Evolutionary conservation across 2,888 invertebrate species (phyloP), one percentile per base, ranked within the genome.

Genomic region (Megamerina dolium): DNA sequence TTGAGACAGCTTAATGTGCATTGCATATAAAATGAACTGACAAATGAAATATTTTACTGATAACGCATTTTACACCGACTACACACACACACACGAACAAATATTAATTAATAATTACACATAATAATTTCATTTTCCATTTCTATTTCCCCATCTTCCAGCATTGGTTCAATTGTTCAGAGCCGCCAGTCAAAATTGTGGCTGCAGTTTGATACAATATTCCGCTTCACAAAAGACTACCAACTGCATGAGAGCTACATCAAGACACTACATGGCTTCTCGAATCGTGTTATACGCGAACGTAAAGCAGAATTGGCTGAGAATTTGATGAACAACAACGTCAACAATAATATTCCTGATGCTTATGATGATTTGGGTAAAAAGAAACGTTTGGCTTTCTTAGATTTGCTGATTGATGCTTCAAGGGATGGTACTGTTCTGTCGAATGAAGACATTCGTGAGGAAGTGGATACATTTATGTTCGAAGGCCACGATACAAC

Each of bases 401-500:
- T 80, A 18, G 80, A 80, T 64, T 64, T 80, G 31, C 61, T 80
- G 17, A 68, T 80, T 38, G 68, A 73, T 48, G 78, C 78, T 17
- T 76, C 78, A 52, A 74, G 74, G 38, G 63, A 69, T 39, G 80
- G 79, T 5, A 61, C 61, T 4, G 61, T 70, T 5, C 50, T 72
- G 4, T 61, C 66, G 0, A 69, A 72, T 39, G 70, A 70, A 51
- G 72, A 72, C 42, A 77, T 81, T 39, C 72, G 77, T 44, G 80
- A 80, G 61, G 80, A 81, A 66, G 80, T 81, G 5, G 79, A 80
- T 42, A 80, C 80, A 1, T 81, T 81, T 52, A 79, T 80, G 78
- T 80, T 80, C 64, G 80, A 77, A 64, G 79, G 68, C 2, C 73
- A 73, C 20, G 73, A 73, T 44, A 73, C 73, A 2, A 73, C 73